These are phyloP conservation scores for Papilio protenor DNA, from an alignment of 2,888 invertebrate species.

Conservation along the genomic window DNA sequence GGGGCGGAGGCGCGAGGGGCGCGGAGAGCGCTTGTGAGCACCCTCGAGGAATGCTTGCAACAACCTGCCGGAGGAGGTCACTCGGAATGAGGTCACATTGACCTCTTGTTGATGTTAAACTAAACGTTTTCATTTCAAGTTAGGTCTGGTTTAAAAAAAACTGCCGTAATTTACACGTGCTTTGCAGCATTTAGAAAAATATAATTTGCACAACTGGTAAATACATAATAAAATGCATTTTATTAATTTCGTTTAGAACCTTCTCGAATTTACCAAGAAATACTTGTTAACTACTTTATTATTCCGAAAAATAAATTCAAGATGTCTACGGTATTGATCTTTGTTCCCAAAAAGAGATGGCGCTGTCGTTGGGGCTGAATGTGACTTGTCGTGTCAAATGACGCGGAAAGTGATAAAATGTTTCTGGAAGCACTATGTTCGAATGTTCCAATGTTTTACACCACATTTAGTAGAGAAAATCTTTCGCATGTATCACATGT, in stretches of 20 bases:
- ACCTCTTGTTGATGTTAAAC: slow-evolving; percentile 29
- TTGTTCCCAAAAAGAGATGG: background rate
- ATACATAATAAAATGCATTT: background rate
- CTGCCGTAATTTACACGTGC: slow-evolving; percentile 9
- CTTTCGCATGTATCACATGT: background rate
- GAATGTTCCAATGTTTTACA: slow-evolving; percentile 31
- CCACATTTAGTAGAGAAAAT: slow-evolving; percentile 26
- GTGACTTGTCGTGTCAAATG: slow-evolving; percentile 29
- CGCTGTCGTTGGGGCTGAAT: slow-evolving; percentile 21
- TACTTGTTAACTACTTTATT: background rate
- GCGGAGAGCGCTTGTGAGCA: slow-evolving; percentile 8
- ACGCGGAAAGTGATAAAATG: slow-evolving; percentile 36
- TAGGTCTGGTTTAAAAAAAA: slow-evolving; percentile 9
- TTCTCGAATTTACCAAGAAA: background rate
- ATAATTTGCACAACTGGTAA: background rate
- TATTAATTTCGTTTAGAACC: background rate
- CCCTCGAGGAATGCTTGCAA: slow-evolving; percentile 33
- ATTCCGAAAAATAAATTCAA: background rate
- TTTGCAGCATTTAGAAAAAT: background rate
- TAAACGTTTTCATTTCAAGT: slow-evolving; percentile 22
- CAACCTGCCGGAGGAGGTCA: slow-evolving; percentile 34
- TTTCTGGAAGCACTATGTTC: slow-evolving; percentile 26
- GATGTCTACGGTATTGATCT: background rate
- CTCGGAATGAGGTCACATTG: slow-evolving; percentile 32
- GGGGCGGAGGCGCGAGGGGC: background rate